These are phyloP conservation scores for Zoanthus solanderi DNA, from an alignment of 92 coral and sea anemone genomes.

Conservation along the genomic window DNA sequence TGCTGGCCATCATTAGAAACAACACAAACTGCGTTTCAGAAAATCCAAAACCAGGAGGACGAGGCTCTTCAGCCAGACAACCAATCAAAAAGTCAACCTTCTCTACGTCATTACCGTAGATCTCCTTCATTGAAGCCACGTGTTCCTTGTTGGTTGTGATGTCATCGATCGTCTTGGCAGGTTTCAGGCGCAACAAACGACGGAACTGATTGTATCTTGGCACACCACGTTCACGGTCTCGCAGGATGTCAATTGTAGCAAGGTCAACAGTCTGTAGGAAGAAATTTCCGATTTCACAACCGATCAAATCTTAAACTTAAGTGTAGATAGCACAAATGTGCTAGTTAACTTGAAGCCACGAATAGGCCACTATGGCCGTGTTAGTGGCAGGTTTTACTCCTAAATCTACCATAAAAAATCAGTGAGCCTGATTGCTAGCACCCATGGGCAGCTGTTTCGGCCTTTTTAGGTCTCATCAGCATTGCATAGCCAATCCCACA, in stretches of 20 bases:
- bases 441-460: no score
- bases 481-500: no score
- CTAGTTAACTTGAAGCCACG: no score
- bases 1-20: conserved; percentile 83
- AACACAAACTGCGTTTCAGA: conserved; percentile 82
- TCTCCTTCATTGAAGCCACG: conserved; percentile 67
- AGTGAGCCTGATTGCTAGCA: no score
- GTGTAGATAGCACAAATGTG: no score
- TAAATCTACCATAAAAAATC: no score
- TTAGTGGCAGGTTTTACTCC: no score
- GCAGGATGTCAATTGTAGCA: conserved; percentile 80
- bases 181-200: conserved; percentile 65
- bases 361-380: no score
- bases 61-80: conserved; percentile 85
- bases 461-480: no score
- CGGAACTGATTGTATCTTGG: conserved; percentile 87
- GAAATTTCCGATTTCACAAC: not conserved
- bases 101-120: conserved; percentile 79
- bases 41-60: conserved; percentile 86
- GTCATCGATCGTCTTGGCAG: conserved; percentile 76
- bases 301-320: no score
- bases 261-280: conserved; percentile 70
- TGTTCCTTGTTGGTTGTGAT: conserved; percentile 76
- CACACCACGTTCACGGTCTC: conserved; percentile 88
- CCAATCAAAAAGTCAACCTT: conserved; percentile 86